Percentiles rank a stretch among this genome's conserved stretches.
Conservation (phyloP, 1,140 invertebrate species). For the Bicyclus anynana region DNA sequence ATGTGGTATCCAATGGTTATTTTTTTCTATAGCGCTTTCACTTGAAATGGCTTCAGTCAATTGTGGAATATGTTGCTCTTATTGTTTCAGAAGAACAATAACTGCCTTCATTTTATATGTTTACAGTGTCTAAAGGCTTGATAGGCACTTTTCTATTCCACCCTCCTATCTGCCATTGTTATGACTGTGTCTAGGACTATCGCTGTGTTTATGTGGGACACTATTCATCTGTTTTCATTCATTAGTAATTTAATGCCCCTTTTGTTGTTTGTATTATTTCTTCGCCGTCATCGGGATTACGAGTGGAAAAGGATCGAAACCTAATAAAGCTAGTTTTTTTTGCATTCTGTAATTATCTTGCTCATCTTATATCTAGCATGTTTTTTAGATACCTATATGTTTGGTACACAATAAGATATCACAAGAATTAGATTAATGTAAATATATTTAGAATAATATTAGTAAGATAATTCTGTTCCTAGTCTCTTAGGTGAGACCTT, state of each 20-base stretch:
- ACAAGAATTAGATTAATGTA: no score
- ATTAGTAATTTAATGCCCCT: constrained; percentile 7
- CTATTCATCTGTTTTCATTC: constrained; percentile 10
- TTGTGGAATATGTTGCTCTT: constrained; percentile 72
- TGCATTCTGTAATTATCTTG: no score
- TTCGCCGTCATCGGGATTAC: background rate
- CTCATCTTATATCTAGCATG: no score
- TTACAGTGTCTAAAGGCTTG: constrained; percentile 70
- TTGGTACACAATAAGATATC: no score
- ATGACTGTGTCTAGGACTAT: constrained; percentile 25
- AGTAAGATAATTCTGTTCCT: no score
- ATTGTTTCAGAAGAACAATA: constrained; percentile 74
- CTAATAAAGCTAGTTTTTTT: no score
- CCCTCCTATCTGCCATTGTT: constrained; percentile 53
- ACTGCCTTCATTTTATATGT: constrained; percentile 73
- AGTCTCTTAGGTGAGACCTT: no score
- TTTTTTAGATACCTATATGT: no score
- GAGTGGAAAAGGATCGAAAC: background rate
- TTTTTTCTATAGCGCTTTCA: constrained; percentile 68
- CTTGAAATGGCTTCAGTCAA: constrained; percentile 72
- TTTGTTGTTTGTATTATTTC: constrained; percentile 5
- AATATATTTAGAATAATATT: no score
- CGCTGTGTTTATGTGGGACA: constrained; percentile 22
- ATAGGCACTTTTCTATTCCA: constrained; percentile 65
- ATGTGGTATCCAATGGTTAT: constrained; percentile 70